phyloP scores from a whole-genome alignment of 2,888 invertebrate species.

The Rambutsinella grinnellia region DNA sequence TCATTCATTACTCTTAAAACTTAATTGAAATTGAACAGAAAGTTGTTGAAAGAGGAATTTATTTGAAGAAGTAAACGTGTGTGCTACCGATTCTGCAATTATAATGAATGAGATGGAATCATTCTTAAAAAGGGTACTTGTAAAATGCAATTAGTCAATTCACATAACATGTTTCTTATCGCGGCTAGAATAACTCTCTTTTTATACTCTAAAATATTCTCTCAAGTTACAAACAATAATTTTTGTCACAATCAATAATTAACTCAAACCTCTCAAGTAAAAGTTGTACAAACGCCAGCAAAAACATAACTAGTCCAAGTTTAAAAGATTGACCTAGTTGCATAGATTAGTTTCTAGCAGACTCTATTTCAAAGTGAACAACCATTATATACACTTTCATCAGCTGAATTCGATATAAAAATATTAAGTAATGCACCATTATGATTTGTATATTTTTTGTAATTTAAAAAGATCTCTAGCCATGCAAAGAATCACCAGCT shows the following conservation, averaged over 20 bases:
- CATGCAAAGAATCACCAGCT: not conserved
- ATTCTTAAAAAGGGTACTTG: conserved; percentile 15
- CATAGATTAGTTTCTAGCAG: conserved; percentile 7
- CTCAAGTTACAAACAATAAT: too few species aligned
- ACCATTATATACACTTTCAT: too few species aligned
- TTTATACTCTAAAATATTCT: too few species aligned
- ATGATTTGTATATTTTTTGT: conserved; percentile 15
- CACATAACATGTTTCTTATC: too few species aligned
- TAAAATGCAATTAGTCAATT: too few species aligned
- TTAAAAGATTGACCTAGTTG: conserved; percentile 25
- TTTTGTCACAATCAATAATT: too few species aligned
- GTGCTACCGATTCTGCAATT: not conserved
- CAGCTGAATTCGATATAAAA: too few species aligned
- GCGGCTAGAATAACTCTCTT: too few species aligned
- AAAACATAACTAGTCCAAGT: conserved; percentile 9
- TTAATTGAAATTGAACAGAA: conserved; percentile 1
- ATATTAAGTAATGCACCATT: conserved; percentile 35
- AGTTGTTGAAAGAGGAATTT: conserved; percentile 18
- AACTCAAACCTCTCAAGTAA: too few species aligned
- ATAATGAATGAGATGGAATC: conserved; percentile 3
- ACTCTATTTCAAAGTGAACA: not conserved
- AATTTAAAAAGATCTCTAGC: not conserved
- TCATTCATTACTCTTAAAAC: too few species aligned
- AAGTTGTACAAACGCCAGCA: not conserved
- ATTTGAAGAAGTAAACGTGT: not conserved